Conservation (phyloP, 2,888 invertebrate genomes). For the Conomelus anceps region DNA sequence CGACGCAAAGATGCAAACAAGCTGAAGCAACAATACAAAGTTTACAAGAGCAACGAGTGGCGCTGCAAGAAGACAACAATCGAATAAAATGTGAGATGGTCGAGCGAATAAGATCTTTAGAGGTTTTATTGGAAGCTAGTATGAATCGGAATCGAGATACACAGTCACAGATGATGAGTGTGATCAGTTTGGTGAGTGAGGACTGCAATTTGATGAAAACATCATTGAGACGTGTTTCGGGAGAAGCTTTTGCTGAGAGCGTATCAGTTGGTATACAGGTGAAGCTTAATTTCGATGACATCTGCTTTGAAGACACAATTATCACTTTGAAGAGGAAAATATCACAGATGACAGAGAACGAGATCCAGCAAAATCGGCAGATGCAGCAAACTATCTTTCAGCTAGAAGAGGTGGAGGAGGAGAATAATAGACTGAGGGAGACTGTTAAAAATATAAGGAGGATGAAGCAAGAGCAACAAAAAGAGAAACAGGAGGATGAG, state of each 20-base stretch:
- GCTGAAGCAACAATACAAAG: neutral
- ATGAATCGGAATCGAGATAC: neutral
- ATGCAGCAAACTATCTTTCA: neutral
- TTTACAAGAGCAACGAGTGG: neutral
- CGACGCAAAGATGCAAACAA: neutral
- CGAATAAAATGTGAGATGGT: neutral
- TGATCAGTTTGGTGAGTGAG: neutral
- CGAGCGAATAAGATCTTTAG: neutral
- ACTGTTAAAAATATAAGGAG: neutral
- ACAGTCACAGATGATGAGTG: neutral
- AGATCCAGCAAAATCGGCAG: neutral
- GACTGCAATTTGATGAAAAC: neutral
- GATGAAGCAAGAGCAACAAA: neutral
- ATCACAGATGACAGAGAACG: neutral
- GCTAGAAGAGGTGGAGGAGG: neutral
- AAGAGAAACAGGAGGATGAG: slow-evolving; percentile 1
- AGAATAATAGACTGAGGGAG: neutral
- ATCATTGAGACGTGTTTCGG: neutral
- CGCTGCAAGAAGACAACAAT: neutral
- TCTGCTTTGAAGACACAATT: neutral
- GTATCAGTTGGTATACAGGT: neutral
- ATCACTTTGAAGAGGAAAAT: neutral
- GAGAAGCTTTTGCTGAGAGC: neutral
- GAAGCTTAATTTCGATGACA: neutral
- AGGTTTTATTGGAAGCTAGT: neutral